A percentile compares a stretch with the other conserved stretches of the same genome.
Conservation (phyloP, 2,113 vertebrate genomes). For the Pluvianellus socialis region DNA sequence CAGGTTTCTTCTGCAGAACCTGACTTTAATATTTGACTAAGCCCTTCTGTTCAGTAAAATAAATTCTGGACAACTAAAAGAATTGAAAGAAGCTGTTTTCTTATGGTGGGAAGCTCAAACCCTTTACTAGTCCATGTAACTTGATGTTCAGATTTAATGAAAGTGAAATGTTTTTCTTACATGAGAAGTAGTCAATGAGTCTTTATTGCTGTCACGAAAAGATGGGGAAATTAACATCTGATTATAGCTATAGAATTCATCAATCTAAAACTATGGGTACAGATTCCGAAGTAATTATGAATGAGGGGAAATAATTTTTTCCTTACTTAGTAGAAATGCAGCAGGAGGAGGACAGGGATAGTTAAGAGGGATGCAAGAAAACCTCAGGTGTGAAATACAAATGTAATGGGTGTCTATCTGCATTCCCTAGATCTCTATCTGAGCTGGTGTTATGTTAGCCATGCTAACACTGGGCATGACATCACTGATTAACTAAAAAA, state of each 20-base stretch:
- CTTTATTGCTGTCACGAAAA: not conserved
- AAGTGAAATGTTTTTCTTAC: not conserved
- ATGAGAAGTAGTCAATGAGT: not conserved
- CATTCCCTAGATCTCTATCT: not conserved
- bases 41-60: not conserved
- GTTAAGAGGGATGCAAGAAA: not conserved
- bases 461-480: not conserved
- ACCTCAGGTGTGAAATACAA: not conserved
- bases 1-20: constrained; percentile 16
- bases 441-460: not conserved
- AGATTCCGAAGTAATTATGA: not conserved
- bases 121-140: not conserved
- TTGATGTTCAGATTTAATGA: not conserved
- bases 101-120: not conserved
- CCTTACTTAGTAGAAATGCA: not conserved
- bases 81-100: not conserved
- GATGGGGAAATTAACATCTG: not conserved
- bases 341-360: not conserved
- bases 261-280: not conserved
- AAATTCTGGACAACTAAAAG: not conserved
- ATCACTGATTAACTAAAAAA: not conserved
- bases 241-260: not conserved
- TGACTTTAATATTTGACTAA: not conserved
- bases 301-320: not conserved
- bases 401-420: not conserved